These are phyloP conservation scores for Caenorhabditis zanzibari DNA, from an alignment of 2,888 invertebrate genomes.

Conservation along the genomic window DNA sequence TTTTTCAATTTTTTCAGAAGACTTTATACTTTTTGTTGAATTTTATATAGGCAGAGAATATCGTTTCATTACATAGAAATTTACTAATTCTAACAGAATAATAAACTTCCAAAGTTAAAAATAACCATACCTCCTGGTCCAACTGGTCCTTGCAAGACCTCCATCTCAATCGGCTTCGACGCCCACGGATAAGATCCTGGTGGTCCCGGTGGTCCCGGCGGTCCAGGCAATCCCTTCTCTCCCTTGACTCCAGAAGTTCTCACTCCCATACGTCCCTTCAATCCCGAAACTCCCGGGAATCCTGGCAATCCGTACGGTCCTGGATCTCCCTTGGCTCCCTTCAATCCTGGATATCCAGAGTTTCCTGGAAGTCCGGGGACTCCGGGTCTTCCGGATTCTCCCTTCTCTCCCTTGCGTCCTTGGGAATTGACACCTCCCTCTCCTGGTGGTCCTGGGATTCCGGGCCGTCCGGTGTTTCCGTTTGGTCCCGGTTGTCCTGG, in stretches of 20 bases:
- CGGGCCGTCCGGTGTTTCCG: constrained; percentile 74
- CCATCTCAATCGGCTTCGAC: constrained; percentile 79
- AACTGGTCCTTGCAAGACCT: constrained; percentile 80
- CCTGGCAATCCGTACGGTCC: constrained; percentile 81
- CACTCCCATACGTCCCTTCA: constrained; percentile 80
- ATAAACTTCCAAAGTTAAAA: not conserved
- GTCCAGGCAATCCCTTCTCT: constrained; percentile 79
- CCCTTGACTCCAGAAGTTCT: constrained; percentile 81
- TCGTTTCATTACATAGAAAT: no score
- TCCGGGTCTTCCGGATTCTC: constrained; percentile 73
- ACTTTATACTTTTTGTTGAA: no score
- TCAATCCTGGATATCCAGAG: constrained; percentile 75
- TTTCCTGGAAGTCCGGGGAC: constrained; percentile 83
- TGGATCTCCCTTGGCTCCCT: constrained; percentile 78
- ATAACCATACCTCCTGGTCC: constrained; percentile 73
- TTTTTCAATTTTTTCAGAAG: no score
- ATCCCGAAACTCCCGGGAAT: constrained; percentile 79
- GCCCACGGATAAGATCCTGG: constrained; percentile 80
- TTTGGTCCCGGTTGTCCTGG: constrained; percentile 74
- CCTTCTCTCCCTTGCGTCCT: constrained; percentile 81
- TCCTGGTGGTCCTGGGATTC: constrained; percentile 83
- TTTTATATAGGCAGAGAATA: no score
- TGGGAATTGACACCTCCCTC: constrained; percentile 84
- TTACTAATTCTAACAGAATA: no score
- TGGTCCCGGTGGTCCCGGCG: constrained; percentile 79